Conservation (phyloP, 2,888 invertebrate species). For the Fragum whitleyi region DNA sequence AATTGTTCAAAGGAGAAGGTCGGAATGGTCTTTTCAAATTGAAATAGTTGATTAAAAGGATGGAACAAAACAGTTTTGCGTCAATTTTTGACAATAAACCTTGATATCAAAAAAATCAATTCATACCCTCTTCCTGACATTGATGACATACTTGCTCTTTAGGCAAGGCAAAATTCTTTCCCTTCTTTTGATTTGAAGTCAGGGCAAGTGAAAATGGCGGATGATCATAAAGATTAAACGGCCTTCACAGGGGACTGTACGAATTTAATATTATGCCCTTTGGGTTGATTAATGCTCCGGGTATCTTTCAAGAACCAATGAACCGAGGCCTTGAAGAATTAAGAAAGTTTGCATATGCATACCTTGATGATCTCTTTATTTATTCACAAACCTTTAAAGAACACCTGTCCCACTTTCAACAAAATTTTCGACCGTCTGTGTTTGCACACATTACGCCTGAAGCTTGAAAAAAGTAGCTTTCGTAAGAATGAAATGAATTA, state of each 20-base stretch:
- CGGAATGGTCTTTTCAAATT: neutral
- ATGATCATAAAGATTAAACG: conserved; percentile 44
- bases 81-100: conserved; percentile 1
- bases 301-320: conserved; percentile 46
- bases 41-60: conserved; percentile 13
- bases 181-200: conserved; percentile 39
- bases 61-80: neutral
- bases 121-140: conserved; percentile 29
- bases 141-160: conserved; percentile 29
- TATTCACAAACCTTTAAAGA: conserved; percentile 12
- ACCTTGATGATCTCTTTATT: conserved; percentile 5
- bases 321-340: conserved; percentile 43
- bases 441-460: neutral
- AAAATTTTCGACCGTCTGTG: neutral
- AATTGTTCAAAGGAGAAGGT: neutral
- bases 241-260: conserved; percentile 42
- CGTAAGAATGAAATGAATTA: conserved; percentile 5
- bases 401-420: neutral
- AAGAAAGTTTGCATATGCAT: conserved; percentile 6
- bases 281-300: conserved; percentile 44
- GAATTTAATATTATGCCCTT: conserved; percentile 48
- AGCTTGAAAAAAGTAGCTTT: conserved; percentile 8
- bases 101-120: conserved; percentile 28
- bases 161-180: conserved; percentile 44
- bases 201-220: conserved; percentile 44